Evolutionary conservation across 2,888 invertebrate genomes (phyloP), one percentile per base, ranked within the genome.

Genomic region (Thymelicus sylvestris): DNA sequence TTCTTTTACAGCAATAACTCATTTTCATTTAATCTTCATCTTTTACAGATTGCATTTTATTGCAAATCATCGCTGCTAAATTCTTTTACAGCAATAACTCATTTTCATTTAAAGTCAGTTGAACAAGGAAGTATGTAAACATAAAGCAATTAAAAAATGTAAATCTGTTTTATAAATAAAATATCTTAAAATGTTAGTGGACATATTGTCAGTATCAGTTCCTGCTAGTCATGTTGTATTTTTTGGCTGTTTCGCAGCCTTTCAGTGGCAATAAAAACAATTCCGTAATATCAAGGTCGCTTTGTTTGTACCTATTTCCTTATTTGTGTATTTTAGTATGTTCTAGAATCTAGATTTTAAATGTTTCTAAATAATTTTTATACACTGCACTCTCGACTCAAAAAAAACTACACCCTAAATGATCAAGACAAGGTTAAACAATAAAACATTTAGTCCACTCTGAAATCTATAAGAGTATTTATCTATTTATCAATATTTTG

Each of bases 281-380:
- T 63, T 63, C 63, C 48, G 63, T 48, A 10, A 48, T 50, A 63
- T 38, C 63, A 63, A 63, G 63, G 63, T 50, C 48, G 48, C 24
- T 38, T 50, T 39, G 8, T 24, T 12, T 7, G 19, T 39, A 39
- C 50, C 31, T 31, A 31, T 31, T 39, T 61, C 61, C 47, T 48
- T 50, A 63, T 63, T 63, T 47, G 13, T 41, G 19, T 47, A 60
- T 1, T 44, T 44, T 44, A 12, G 50, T 15, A 50, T 50, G 15
- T 52, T 52, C 50, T 52, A 19, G 0, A 52, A 31, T 57, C 57
- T 57, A 57, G 57, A 57, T 4, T 57, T 31, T 57, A 57, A 31
- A 57, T 4, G 52, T 19, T 57, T 55, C 2, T 24, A 19, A 1
- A 6, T 7, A 8, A 41, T 41, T 44, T 44, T 8, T 8, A 44